Conservation (phyloP, 2,888 invertebrate species). For the Cylloceria caligata region DNA sequence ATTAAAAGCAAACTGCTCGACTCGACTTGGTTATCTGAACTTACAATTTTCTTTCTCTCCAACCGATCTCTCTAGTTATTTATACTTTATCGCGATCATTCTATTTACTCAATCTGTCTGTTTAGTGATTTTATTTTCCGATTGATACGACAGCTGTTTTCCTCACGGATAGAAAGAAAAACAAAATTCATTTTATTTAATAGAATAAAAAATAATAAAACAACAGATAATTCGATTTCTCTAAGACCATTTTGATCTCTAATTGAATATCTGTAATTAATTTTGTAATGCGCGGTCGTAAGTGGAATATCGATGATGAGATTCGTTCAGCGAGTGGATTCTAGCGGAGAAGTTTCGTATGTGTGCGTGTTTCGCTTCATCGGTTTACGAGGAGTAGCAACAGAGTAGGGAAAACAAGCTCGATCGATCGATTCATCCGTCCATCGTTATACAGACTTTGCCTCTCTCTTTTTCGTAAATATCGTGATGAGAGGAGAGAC, state of each 20-base stretch:
- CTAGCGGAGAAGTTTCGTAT: neutral
- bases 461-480: slow-evolving; percentile 29
- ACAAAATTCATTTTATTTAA: neutral
- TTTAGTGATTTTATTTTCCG: neutral
- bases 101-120: neutral
- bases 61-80: slow-evolving; percentile 27
- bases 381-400: slow-evolving; percentile 17
- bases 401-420: slow-evolving; percentile 44
- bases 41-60: slow-evolving; percentile 38
- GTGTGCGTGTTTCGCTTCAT: slow-evolving; percentile 26
- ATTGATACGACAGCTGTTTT: neutral
- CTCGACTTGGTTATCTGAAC: slow-evolving; percentile 20
- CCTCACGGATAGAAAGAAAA: slow-evolving; percentile 44
- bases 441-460: slow-evolving; percentile 59
- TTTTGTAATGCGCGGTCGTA: slow-evolving; percentile 26
- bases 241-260: slow-evolving; percentile 7
- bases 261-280: slow-evolving; percentile 51
- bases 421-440: slow-evolving; percentile 65
- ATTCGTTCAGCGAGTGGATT: slow-evolving; percentile 25
- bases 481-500: slow-evolving; percentile 35
- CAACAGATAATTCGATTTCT: slow-evolving; percentile 18
- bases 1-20: slow-evolving; percentile 22
- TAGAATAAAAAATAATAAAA: neutral
- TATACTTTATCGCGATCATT: neutral
- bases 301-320: slow-evolving; percentile 35